A percentile compares a stretch with the other conserved stretches of the same genome.
Conservation (phyloP, 53 echinoderm and acorn worm species). For the Holothuria leucospilota region DNA sequence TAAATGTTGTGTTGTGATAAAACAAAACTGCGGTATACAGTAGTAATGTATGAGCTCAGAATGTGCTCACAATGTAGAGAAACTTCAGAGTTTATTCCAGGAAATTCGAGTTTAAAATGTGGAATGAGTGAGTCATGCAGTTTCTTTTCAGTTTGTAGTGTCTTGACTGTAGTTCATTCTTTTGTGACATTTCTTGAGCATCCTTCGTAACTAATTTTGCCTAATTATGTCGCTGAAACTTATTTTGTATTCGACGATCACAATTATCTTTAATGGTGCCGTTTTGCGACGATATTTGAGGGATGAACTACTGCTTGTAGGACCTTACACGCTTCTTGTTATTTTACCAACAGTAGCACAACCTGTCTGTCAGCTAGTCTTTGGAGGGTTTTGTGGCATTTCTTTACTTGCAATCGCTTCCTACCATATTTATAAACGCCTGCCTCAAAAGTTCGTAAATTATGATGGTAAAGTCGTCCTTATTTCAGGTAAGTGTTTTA, state of each 20-base stretch:
- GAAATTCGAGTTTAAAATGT: too few species aligned
- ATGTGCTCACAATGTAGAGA: too few species aligned
- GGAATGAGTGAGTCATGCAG: too few species aligned
- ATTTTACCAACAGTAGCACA: slow-evolving; percentile 84
- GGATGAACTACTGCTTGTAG: slow-evolving; percentile 80
- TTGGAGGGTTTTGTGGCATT: slow-evolving; percentile 90
- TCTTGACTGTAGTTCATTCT: too few species aligned
- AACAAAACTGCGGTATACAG: too few species aligned
- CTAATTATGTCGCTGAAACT: slow-evolving; percentile 80
- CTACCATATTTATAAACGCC: slow-evolving; percentile 78
- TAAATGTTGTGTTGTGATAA: too few species aligned
- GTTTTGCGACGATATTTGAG: slow-evolving; percentile 82
- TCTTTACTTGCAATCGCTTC: slow-evolving; percentile 81
- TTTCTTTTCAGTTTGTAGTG: too few species aligned
- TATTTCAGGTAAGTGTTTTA: slow-evolving; percentile 75
- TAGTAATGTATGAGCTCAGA: too few species aligned
- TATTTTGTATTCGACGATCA: slow-evolving; percentile 83
- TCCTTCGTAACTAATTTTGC: too few species aligned
- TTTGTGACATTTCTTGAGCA: too few species aligned
- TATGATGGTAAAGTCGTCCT: slow-evolving; percentile 76
- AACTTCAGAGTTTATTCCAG: too few species aligned
- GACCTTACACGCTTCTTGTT: slow-evolving; percentile 83
- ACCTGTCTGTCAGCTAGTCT: slow-evolving; percentile 89
- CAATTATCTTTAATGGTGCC: slow-evolving; percentile 86
- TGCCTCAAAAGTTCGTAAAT: slow-evolving; percentile 79